A percentile compares a stretch with the other conserved stretches of the same genome.
Evolutionary conservation across 2,797 vertebrate species (phyloP).

Genomic region (Lepilemur ruficaudatus): DNA sequence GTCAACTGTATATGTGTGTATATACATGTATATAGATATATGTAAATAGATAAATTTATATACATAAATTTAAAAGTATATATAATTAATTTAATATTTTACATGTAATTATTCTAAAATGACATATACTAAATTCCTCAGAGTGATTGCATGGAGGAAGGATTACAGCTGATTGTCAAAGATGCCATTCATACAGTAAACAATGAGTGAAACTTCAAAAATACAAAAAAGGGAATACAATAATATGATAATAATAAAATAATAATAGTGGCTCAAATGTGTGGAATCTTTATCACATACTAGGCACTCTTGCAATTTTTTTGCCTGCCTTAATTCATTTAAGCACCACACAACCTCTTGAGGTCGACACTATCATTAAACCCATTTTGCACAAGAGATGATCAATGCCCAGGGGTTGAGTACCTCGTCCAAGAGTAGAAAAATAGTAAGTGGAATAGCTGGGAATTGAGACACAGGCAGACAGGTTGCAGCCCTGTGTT

Average conservation of each 20-base stretch:
- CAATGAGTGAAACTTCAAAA: neutral
- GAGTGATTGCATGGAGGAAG: neutral
- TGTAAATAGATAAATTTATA: no score
- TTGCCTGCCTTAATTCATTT: neutral
- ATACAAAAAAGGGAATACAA: neutral
- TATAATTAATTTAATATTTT: neutral
- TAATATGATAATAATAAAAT: neutral
- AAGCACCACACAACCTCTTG: neutral
- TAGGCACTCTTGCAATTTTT: neutral
- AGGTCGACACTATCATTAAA: neutral
- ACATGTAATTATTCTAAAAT: neutral
- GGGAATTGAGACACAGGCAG: neutral
- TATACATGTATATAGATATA: no score
- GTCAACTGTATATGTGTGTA: neutral
- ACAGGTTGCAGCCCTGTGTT: neutral
- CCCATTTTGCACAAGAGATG: neutral
- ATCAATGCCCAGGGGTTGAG: neutral
- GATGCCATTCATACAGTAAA: neutral
- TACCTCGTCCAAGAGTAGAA: neutral
- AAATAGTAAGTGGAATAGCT: neutral
- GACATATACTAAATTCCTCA: neutral
- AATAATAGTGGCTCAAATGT: neutral
- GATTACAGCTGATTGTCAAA: neutral
- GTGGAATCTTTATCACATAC: neutral
- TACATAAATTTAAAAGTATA: neutral